Evolutionary conservation across 1,140 invertebrate species (phyloP).

Genomic region (Wasmannia auropunctata): DNA sequence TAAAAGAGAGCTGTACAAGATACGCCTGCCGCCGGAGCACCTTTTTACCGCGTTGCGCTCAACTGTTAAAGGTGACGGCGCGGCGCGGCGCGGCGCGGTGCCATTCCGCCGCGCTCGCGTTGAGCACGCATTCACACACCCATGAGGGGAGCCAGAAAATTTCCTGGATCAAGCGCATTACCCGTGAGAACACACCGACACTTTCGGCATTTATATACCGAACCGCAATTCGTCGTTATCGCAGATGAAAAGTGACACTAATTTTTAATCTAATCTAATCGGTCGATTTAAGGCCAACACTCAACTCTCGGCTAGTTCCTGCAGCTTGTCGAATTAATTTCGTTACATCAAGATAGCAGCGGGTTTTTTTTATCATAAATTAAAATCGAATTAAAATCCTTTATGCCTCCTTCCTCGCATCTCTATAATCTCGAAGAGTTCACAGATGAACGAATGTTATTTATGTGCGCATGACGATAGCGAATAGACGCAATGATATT

Average conservation of each 20-base stretch:
- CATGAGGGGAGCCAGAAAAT: conserved; percentile 23
- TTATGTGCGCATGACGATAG: background rate
- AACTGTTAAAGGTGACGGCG: conserved; percentile 25
- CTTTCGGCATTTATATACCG: conserved; percentile 1
- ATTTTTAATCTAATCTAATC: background rate
- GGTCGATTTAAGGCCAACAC: background rate
- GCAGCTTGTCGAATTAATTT: background rate
- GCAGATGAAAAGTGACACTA: background rate
- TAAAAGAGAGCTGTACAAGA: background rate
- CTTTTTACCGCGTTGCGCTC: conserved; percentile 6
- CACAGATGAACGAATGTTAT: background rate
- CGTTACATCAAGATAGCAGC: background rate
- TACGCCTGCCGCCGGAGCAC: background rate
- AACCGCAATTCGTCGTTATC: background rate
- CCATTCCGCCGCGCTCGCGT: background rate
- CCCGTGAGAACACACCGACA: conserved; percentile 45
- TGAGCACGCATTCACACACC: conserved; percentile 3
- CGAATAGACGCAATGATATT: background rate
- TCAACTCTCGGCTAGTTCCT: background rate
- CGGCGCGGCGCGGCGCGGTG: too few relatives aligned
- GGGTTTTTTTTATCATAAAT: background rate
- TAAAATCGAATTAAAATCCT: background rate
- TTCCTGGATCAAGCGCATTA: conserved; percentile 16
- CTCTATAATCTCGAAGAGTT: background rate
- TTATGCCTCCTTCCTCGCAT: background rate